Evolutionary conservation across 2,888 invertebrate genomes (phyloP), one percentile per base, ranked within the genome.

Genomic region (Nomada fucata): DNA sequence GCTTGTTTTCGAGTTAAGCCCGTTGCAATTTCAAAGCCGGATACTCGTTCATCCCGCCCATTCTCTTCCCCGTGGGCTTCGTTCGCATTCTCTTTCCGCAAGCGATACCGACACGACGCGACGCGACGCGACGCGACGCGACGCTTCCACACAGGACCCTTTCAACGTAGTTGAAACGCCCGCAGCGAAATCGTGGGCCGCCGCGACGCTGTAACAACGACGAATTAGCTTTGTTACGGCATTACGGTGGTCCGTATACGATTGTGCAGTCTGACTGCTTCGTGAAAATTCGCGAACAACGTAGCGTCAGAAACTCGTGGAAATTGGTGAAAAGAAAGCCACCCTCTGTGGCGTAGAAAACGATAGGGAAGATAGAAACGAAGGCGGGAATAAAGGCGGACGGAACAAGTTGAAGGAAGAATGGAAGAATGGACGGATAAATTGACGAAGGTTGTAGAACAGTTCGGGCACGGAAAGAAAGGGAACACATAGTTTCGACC

Each of bases 221-320:
- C 79, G 88, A 89, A 89, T 89, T 89, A 88, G 88, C 90, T 88
- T 90, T 86, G 89, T 90, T 90, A 89, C 82, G 77, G 75, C 82
- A 88, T 88, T 83, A 90, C 88, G 74, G 53, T 65, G 76, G 72
- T 61, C 79, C 72, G 81, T 75, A 29, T 72, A 79, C 82, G 80
- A 86, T 83, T 84, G 81, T 78, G 67, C 82, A 52, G 70, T 61
- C 57, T 63, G 76, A 65, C 65, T 63, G 65, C 68, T 74, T 73
- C 60, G 79, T 75, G 23, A 60, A 80, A 87, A 86, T 84, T 85
- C 78, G 63, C 44, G 80, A 78, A 79, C 77, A 77, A 77, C 65
- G 52, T 36, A 23, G 36, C 13, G 26, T 63, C 18, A 36, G 23
- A 47, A 42, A 11, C 5, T 10, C 13, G 59, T 36, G 26, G 47